Evolutionary conservation across 2,888 invertebrate genomes (phyloP).

Genomic region (Limulus polyphemus): DNA sequence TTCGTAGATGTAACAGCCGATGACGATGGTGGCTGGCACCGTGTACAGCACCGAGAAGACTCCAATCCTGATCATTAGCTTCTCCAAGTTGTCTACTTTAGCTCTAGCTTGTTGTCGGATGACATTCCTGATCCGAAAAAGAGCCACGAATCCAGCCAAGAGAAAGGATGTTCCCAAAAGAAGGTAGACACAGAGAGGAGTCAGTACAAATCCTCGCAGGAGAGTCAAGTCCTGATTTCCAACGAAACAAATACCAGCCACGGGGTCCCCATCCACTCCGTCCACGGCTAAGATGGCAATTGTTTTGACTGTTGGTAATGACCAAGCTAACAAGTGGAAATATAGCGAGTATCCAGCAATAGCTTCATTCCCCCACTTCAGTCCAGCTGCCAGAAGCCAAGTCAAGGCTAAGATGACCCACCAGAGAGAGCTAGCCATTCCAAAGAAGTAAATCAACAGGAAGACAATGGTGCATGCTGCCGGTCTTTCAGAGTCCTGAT

Average conservation of each 20-base stretch:
- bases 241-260: slow-evolving; percentile 90
- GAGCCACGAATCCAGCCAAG: slow-evolving; percentile 78
- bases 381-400: slow-evolving; percentile 95
- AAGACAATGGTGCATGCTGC: slow-evolving; percentile 86
- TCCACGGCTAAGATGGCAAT: slow-evolving; percentile 77
- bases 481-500: slow-evolving; percentile 42
- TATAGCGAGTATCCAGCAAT: slow-evolving; percentile 85
- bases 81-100: slow-evolving; percentile 82
- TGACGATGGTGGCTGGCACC: slow-evolving; percentile 38
- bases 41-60: slow-evolving; percentile 73
- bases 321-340: slow-evolving; percentile 94
- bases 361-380: slow-evolving; percentile 98
- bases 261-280: slow-evolving; percentile 91
- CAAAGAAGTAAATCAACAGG: slow-evolving; percentile 92
- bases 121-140: slow-evolving; percentile 80
- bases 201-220: slow-evolving; percentile 68
- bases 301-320: slow-evolving; percentile 82
- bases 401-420: slow-evolving; percentile 87
- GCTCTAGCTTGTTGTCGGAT: slow-evolving; percentile 76
- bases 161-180: slow-evolving; percentile 82
- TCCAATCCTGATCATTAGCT: slow-evolving; percentile 89
- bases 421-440: slow-evolving; percentile 98
- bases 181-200: slow-evolving; percentile 73
- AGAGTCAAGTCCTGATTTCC: slow-evolving; percentile 82
- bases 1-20: slow-evolving; percentile 81